A percentile compares a stretch with the other conserved stretches of the same genome.
Evolutionary conservation across 2,113 vertebrate species (phyloP).

Genomic region (Mustela lutreola): DNA sequence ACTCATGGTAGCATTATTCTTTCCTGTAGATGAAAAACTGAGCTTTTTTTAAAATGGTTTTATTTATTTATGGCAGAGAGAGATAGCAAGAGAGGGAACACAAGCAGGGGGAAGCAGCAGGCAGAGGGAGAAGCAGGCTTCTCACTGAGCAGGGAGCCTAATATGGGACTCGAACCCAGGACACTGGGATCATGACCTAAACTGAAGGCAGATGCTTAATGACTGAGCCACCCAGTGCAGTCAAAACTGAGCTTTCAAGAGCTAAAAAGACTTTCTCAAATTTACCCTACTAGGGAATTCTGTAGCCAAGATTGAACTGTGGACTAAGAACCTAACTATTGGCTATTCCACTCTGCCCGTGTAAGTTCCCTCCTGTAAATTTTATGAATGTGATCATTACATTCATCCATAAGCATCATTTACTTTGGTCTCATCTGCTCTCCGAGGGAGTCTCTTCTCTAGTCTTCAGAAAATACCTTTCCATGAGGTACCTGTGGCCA

Average conservation of each 20-base stretch:
- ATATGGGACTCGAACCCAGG: no score
- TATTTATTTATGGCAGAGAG: no score
- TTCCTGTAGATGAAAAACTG: background rate
- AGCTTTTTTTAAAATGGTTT: background rate
- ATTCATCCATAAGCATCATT: background rate
- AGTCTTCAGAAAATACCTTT: background rate
- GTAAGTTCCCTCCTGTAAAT: background rate
- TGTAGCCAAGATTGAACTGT: background rate
- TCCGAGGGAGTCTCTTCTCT: background rate
- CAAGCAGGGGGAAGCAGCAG: no score
- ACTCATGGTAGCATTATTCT: background rate
- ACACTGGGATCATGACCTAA: no score
- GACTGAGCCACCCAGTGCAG: no score
- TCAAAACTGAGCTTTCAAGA: background rate
- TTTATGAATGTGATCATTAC: background rate
- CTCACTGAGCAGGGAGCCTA: no score
- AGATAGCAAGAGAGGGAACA: no score
- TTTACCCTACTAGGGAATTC: background rate
- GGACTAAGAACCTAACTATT: background rate
- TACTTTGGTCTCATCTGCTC: background rate
- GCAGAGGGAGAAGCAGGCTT: no score
- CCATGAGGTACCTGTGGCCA: fast-evolving
- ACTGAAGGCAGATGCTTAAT: no score
- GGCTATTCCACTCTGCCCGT: fast-evolving
- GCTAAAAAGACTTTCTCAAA: background rate